Conservation (phyloP, 1,140 invertebrate genomes). For the Laupala kohalensis region DNA sequence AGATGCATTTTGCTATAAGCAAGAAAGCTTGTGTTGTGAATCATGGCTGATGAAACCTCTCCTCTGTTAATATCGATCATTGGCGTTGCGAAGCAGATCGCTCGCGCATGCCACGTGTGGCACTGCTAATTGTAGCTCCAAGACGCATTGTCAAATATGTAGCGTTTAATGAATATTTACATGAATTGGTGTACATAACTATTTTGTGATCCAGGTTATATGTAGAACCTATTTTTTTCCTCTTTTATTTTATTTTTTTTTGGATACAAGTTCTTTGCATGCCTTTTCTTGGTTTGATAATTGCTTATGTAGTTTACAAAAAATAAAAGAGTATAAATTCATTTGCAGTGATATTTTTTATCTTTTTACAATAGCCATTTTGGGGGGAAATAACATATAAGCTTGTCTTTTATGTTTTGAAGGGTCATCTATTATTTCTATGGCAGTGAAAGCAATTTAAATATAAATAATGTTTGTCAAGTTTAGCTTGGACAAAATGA, state of each 20-base stretch:
- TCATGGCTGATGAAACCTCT: conserved; percentile 5
- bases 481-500: conserved; percentile 8
- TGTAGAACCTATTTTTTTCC: conserved; percentile 8
- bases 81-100: not conserved
- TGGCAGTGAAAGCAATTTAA: not conserved
- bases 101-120: not conserved
- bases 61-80: conserved; percentile 2
- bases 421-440: not conserved
- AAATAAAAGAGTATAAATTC: conserved; percentile 10
- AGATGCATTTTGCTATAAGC: conserved; percentile 4
- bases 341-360: conserved; percentile 10
- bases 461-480: not conserved
- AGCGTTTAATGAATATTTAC: conserved; percentile 11
- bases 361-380: conserved; percentile 4
- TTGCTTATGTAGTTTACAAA: conserved; percentile 15
- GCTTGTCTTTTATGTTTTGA: conserved; percentile 4
- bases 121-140: conserved; percentile 1
- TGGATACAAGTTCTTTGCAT: conserved; percentile 14
- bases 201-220: conserved; percentile 13
- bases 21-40: conserved; percentile 6
- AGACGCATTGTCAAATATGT: conserved; percentile 3
- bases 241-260: conserved; percentile 2
- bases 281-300: conserved; percentile 16
- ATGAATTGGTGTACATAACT: conserved; percentile 14
- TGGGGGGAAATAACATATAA: not conserved